These are phyloP conservation scores for Morphnarchus princeps DNA, from an alignment of 2,113 vertebrate genomes.

Conservation along the genomic window DNA sequence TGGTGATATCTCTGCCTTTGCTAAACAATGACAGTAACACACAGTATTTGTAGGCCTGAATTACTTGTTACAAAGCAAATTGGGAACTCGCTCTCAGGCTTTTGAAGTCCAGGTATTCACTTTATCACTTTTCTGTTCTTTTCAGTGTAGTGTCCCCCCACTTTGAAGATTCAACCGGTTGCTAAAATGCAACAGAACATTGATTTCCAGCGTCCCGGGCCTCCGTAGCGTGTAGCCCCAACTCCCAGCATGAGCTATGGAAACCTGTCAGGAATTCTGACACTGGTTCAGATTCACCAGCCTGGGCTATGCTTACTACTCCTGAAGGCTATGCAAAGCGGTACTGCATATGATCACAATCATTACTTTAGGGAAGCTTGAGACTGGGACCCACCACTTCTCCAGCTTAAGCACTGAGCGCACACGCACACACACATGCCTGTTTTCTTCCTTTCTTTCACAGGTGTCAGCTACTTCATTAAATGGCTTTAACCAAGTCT, in stretches of 20 bases:
- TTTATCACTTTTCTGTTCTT: rapidly evolving
- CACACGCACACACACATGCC: rapidly evolving
- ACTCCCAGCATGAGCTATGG: background rate
- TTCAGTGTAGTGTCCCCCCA: too few species aligned
- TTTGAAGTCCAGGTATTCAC: background rate
- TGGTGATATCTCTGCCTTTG: background rate
- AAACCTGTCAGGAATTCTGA: background rate
- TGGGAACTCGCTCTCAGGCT: background rate
- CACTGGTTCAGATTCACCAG: background rate
- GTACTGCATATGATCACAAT: rapidly evolving
- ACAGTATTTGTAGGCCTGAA: background rate
- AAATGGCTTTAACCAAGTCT: background rate
- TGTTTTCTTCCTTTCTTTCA: background rate
- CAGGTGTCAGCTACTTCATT: background rate
- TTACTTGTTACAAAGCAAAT: rapidly evolving
- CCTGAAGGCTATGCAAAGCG: rapidly evolving
- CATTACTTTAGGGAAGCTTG: rapidly evolving
- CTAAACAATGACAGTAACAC: background rate
- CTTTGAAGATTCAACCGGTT: background rate
- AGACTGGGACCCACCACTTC: background rate
- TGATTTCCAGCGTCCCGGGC: background rate
- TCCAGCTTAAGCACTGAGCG: background rate
- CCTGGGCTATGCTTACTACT: rapidly evolving
- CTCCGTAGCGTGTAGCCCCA: rapidly evolving
- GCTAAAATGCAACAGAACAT: background rate